Evolutionary conservation across 2,888 invertebrate genomes (phyloP).

Genomic region (Pheosia tremula): DNA sequence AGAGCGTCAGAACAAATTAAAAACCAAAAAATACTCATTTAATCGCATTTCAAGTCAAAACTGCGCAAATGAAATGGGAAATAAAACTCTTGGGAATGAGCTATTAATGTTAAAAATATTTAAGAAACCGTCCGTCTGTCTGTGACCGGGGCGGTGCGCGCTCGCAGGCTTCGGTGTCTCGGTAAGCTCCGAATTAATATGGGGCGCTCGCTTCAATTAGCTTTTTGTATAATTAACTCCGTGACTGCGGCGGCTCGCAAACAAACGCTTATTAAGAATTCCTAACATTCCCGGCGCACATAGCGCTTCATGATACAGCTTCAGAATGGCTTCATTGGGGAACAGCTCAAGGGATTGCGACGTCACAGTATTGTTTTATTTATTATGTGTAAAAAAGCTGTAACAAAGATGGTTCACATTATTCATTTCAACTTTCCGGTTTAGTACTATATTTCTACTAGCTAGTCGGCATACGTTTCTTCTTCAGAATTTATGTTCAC

Average conservation of each 20-base stretch:
- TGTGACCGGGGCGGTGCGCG: conserved; percentile 2
- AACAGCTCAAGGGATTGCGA: not conserved
- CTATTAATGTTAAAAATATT: conserved; percentile 8
- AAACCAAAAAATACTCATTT: not conserved
- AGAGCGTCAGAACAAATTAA: not conserved
- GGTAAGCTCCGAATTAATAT: conserved; percentile 19
- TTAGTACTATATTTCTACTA: too few relatives aligned
- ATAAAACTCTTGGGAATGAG: not conserved
- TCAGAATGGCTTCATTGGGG: not conserved
- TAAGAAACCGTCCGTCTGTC: conserved; percentile 5
- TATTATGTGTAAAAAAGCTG: too few relatives aligned
- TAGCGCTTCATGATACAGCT: not conserved
- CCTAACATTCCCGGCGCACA: not conserved
- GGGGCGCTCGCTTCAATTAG: conserved; percentile 23
- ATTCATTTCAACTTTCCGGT: too few relatives aligned
- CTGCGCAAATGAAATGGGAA: not conserved
- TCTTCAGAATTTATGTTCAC: not conserved
- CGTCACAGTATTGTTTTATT: not conserved
- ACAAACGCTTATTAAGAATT: conserved; percentile 9
- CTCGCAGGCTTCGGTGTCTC: conserved; percentile 4
- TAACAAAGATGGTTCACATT: too few relatives aligned
- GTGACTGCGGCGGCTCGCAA: conserved; percentile 11
- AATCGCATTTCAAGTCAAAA: conserved; percentile 1
- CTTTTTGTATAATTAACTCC: conserved; percentile 29
- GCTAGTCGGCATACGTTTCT: too few relatives aligned